Evolutionary conservation across 1,140 invertebrate species (phyloP).

Genomic region (Dinoponera quadriceps): DNA sequence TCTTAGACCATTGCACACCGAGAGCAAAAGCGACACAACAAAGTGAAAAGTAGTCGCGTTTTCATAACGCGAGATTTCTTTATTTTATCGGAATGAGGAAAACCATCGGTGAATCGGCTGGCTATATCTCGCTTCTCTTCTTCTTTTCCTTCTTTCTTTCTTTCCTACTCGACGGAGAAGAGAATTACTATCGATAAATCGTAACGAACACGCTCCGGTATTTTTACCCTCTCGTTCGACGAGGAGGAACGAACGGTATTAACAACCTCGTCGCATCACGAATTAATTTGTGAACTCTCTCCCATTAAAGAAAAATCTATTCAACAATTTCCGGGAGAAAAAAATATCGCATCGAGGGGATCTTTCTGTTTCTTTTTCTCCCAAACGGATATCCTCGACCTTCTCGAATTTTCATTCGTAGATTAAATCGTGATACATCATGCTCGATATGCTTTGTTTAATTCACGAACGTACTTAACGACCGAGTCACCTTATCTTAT

Average conservation of each 20-base stretch:
- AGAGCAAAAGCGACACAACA: background rate
- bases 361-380: too few relatives aligned
- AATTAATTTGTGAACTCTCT: background rate
- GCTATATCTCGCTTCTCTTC: background rate
- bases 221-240: background rate
- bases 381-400: too few relatives aligned
- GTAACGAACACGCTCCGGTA: background rate
- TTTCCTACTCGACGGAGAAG: background rate
- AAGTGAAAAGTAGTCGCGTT: background rate
- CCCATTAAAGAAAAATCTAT: background rate
- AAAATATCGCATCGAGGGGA: too few relatives aligned
- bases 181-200: slow-evolving; percentile 8
- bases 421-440: too few relatives aligned
- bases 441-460: too few relatives aligned
- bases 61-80: slow-evolving; percentile 34
- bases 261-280: background rate
- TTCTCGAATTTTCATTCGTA: too few relatives aligned
- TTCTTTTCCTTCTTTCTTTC: background rate
- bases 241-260: background rate
- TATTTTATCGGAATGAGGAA: background rate
- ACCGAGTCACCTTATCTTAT: too few relatives aligned
- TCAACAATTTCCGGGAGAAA: background rate
- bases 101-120: background rate
- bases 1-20: too few relatives aligned
- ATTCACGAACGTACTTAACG: too few relatives aligned